phyloP scores from a whole-genome alignment of 1,140 invertebrate species.

The Spodoptera frugiperda region DNA sequence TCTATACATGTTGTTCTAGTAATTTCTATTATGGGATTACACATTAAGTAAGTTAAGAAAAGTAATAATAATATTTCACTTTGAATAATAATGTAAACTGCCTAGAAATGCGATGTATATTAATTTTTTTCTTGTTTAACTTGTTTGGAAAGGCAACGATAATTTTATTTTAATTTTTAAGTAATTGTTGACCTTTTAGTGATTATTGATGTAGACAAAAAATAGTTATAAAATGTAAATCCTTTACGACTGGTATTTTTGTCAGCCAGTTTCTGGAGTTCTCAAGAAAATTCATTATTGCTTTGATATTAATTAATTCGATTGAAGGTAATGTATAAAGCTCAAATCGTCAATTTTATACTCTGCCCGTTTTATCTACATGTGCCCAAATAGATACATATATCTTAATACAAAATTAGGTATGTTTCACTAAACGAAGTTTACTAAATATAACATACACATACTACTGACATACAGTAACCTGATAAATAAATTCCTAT shows the following conservation, averaged over 20 bases:
- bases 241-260: too few relatives aligned
- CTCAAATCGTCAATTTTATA: too few relatives aligned
- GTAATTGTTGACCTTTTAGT: not conserved
- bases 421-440: too few relatives aligned
- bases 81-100: not conserved
- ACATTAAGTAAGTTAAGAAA: not conserved
- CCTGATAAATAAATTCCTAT: not conserved
- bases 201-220: too few relatives aligned
- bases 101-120: not conserved
- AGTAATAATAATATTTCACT: not conserved
- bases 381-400: too few relatives aligned
- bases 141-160: conserved; percentile 16
- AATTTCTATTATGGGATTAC: not conserved
- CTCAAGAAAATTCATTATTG: too few relatives aligned
- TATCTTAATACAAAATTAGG: too few relatives aligned
- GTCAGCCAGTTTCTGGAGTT: too few relatives aligned
- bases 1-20: not conserved
- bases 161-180: not conserved
- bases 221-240: too few relatives aligned
- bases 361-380: too few relatives aligned
- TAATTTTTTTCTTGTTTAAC: not conserved
- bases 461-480: not conserved
- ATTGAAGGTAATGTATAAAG: too few relatives aligned
- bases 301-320: too few relatives aligned
- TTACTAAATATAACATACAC: not conserved